Base-by-base conservation (phyloP, 1,140 invertebrate species). In the Anastrepha obliqua region DNA sequence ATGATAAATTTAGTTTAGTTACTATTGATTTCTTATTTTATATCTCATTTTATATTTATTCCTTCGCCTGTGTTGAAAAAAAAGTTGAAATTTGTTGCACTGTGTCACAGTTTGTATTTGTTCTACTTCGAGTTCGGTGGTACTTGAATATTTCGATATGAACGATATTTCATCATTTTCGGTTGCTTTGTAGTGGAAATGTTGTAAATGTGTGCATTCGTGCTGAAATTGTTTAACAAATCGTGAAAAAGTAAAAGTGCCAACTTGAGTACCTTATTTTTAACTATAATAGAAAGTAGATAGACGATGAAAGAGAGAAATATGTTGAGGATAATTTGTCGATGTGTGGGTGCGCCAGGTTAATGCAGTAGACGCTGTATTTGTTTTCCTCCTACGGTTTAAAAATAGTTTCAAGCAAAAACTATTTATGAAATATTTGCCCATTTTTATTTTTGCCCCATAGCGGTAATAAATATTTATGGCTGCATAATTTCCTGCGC, bases 171-270 rank as follows among this genome's bases (percentile, higher is more conserved):
- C 15, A 55, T 11, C 17, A 81, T n/a, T 81, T 55, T 51, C 74
- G n/a, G 29, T 81, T 55, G 47, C 17, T 81, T 58, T 29, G 17
- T 20, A 81, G 51, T 55, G 9, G 74, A 55, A 55, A 55, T 51
- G 15, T 9, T 51, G 20, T 55, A 17, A 17, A n/a, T 81, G 74
- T 55, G 47, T 81, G 74, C 74, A 29, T 55, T 81, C 47, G 51
- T 81, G 74, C 51, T 81, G 74, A 81, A 81, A 81, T 81, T 81
- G 74, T 58, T 51, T 81, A 81, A 81, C 74, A 81, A 81, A 81
- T 81, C 74, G 74, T 81, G 74, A 81, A 58, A 81, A 55, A 81
- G 44, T 81, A 81, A 81, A 81, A 81, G 74, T 81, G 74, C 47
- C 74, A 81, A 20, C 3, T 11, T 11, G 74, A 55, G n/a, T 81